Conservation (phyloP, 2,888 invertebrate species). For the Odontothrips loti region DNA sequence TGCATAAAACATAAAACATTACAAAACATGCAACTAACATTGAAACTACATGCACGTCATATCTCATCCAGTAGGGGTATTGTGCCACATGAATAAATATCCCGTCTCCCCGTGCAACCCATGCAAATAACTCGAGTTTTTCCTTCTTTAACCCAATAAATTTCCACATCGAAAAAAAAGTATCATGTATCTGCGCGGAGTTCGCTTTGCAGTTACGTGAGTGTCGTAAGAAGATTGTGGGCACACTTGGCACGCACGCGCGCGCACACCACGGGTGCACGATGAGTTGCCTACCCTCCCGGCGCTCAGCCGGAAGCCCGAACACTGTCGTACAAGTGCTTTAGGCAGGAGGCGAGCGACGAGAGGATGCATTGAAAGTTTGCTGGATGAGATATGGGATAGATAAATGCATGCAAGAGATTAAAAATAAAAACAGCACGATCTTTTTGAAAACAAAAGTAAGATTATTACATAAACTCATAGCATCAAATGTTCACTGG, state of each 20-base stretch:
- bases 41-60: constrained; percentile 22
- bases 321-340: too few relatives aligned
- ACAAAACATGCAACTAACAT: constrained; percentile 35
- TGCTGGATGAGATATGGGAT: neutral
- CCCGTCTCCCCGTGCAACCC: too few relatives aligned
- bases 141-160: too few relatives aligned
- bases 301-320: neutral
- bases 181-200: too few relatives aligned
- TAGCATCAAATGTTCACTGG: too few relatives aligned
- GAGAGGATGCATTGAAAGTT: too few relatives aligned
- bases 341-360: too few relatives aligned
- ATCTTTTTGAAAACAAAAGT: neutral
- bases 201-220: too few relatives aligned
- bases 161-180: too few relatives aligned
- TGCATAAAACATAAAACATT: constrained; percentile 43
- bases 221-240: neutral
- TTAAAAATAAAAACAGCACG: constrained; percentile 23
- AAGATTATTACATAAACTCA: constrained; percentile 31
- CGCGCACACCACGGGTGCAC: neutral
- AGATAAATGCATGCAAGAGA: constrained; percentile 28
- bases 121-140: too few relatives aligned
- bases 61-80: neutral
- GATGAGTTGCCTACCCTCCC: neutral
- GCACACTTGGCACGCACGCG: neutral
- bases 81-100: too few relatives aligned